Evolutionary conservation across 2,113 vertebrate species (phyloP).

Genomic region (Coptodon bakossiorum): DNA sequence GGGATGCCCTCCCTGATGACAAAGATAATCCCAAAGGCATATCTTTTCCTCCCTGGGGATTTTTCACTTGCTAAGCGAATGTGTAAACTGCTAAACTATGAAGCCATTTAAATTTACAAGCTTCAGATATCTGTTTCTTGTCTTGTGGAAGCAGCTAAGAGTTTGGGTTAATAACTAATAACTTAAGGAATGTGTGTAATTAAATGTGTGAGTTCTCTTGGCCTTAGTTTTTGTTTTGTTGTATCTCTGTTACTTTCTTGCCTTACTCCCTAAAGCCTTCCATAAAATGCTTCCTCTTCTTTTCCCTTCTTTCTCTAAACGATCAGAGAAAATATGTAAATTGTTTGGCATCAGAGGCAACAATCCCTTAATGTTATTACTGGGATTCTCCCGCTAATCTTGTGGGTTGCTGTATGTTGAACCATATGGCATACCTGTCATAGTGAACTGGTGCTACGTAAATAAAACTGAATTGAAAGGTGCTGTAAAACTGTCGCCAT

Average conservation of each 20-base stretch:
- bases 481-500: background rate
- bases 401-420: background rate
- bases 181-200: background rate
- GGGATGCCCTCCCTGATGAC: background rate
- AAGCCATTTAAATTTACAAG: background rate
- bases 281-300: background rate
- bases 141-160: background rate
- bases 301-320: background rate
- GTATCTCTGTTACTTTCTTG: background rate
- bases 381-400: background rate
- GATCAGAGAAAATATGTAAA: background rate
- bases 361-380: background rate
- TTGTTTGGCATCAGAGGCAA: background rate
- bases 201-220: background rate
- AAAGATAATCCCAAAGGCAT: background rate
- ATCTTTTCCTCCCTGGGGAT: background rate
- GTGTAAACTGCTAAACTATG: background rate
- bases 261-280: background rate
- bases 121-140: background rate
- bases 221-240: background rate
- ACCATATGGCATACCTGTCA: background rate
- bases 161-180: background rate
- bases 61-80: background rate
- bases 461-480: background rate
- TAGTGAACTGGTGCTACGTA: background rate